Conservation (phyloP, 1,140 invertebrate species). For the Trichonephila clavipes region DNA sequence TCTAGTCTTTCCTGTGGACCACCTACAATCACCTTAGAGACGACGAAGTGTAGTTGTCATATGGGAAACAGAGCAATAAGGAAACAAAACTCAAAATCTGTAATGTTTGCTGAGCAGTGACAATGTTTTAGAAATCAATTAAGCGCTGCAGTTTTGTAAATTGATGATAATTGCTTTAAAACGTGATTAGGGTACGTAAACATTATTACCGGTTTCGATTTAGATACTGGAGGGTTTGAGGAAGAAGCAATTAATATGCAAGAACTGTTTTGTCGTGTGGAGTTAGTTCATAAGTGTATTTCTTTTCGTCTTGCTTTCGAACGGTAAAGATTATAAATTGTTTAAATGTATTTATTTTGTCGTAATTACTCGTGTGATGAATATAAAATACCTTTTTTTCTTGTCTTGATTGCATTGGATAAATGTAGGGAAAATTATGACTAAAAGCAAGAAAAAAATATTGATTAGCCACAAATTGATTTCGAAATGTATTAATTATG, state of each 20-base stretch:
- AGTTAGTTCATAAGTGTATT: neutral
- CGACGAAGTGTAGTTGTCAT: too few relatives aligned
- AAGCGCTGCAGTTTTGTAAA: neutral
- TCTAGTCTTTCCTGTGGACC: neutral
- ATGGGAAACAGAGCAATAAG: neutral
- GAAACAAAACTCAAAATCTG: neutral
- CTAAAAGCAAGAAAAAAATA: neutral
- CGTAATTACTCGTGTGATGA: neutral
- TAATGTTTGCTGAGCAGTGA: neutral
- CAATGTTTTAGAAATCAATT: slow-evolving; percentile 14
- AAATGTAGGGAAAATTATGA: neutral
- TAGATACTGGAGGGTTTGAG: neutral
- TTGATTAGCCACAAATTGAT: too few relatives aligned
- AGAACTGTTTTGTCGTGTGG: neutral
- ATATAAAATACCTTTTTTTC: neutral
- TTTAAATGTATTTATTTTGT: slow-evolving; percentile 3
- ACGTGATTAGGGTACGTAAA: neutral
- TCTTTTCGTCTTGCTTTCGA: neutral
- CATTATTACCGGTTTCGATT: neutral
- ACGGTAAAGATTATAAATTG: neutral
- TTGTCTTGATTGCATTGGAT: neutral
- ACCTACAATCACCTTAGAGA: neutral
- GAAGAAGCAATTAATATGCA: neutral
- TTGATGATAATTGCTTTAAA: neutral
- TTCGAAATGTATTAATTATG: too few relatives aligned